Evolutionary conservation across 2,113 vertebrate species (phyloP).

Genomic region (Mixornis gularis): DNA sequence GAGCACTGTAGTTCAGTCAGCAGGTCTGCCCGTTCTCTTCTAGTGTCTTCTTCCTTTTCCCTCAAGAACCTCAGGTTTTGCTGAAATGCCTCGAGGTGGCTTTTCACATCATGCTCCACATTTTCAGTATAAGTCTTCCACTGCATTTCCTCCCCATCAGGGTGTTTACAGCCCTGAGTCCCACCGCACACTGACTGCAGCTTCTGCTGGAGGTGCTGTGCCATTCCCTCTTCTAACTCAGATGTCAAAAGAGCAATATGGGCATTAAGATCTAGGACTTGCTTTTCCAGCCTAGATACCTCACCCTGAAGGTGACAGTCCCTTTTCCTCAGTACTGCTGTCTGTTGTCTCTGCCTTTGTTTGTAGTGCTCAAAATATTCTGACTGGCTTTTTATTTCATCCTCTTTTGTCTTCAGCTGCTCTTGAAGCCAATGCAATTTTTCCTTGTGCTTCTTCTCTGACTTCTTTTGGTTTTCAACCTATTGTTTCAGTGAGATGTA

Average conservation of each 20-base stretch:
- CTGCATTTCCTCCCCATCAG: background rate
- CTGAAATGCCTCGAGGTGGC: slow-evolving; percentile 35
- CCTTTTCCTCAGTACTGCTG: slow-evolving; percentile 62
- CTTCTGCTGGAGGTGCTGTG: background rate
- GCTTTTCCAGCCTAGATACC: slow-evolving; percentile 73
- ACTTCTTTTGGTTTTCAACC: slow-evolving; percentile 73
- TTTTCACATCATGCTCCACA: slow-evolving; percentile 50
- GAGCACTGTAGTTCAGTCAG: slow-evolving; percentile 62
- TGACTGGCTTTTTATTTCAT: slow-evolving; percentile 77
- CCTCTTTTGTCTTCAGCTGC: slow-evolving; percentile 76
- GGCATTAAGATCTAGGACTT: slow-evolving; percentile 68
- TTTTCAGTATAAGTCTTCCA: background rate
- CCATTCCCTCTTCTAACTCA: background rate
- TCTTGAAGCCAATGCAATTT: slow-evolving; percentile 71
- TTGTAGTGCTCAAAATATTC: slow-evolving; percentile 82
- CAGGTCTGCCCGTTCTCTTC: slow-evolving; percentile 54
- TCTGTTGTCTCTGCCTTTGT: slow-evolving; percentile 73
- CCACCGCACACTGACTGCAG: background rate
- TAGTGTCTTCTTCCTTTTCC: slow-evolving; percentile 59
- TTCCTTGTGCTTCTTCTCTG: slow-evolving; percentile 67
- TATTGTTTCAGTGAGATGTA: slow-evolving; percentile 27
- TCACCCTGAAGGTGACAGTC: slow-evolving; percentile 70
- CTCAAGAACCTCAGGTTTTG: slow-evolving; percentile 66
- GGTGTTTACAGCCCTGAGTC: background rate
- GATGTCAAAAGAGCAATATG: slow-evolving; percentile 45